These are phyloP conservation scores for Hiodon alosoides DNA, from an alignment of 2,113 vertebrate species.

Conservation along the genomic window DNA sequence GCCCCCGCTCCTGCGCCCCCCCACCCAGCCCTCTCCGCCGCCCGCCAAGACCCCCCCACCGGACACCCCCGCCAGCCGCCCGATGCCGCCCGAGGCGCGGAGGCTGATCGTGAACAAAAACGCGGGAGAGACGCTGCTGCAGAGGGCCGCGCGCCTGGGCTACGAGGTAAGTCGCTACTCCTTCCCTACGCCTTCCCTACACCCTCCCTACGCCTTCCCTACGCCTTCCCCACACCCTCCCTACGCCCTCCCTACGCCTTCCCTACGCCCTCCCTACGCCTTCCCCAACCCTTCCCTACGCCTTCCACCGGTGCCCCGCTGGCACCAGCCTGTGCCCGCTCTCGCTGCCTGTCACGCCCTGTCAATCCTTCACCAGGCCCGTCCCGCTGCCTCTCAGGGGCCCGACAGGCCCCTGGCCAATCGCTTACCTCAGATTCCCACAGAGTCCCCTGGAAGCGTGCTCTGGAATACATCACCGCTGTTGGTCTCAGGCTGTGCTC, in stretches of 20 bases:
- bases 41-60: slow-evolving; percentile 47
- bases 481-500: not conserved
- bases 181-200: not conserved
- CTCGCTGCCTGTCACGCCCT: slow-evolving; percentile 17
- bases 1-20: slow-evolving; percentile 38
- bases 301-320: not conserved
- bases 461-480: slow-evolving; percentile 15
- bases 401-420: slow-evolving; percentile 21
- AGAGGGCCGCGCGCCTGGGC: slow-evolving; percentile 87
- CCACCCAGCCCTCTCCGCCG: slow-evolving; percentile 49
- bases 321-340: not conserved
- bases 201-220: not conserved
- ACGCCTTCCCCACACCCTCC: not conserved
- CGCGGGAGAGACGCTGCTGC: slow-evolving; percentile 90
- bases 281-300: not conserved
- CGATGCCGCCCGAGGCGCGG: slow-evolving; percentile 90
- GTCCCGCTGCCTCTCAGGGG: too few relatives aligned
- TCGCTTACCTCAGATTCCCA: slow-evolving; percentile 12
- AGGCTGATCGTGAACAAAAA: slow-evolving; percentile 98
- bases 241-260: not conserved
- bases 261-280: not conserved
- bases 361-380: slow-evolving; percentile 25
- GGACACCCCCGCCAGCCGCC: slow-evolving; percentile 73
- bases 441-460: not conserved
- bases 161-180: slow-evolving; percentile 77